Evolutionary conservation across 1,140 invertebrate genomes (phyloP), one percentile per base, ranked within the genome.

Genomic region (Plectrocnemia conspersa): DNA sequence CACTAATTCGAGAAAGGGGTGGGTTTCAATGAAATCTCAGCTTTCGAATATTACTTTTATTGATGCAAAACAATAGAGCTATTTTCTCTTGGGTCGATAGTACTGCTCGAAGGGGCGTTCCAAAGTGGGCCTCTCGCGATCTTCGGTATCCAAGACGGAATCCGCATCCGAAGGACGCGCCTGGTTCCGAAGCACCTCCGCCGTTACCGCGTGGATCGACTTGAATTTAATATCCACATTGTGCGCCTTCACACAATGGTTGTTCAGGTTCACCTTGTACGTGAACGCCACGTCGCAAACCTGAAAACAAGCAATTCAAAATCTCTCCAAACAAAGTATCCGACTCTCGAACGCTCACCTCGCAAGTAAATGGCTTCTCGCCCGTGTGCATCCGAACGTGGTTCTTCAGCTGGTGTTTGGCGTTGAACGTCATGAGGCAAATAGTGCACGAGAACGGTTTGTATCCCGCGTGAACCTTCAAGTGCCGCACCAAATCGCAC

Each of bases 311-410:
- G 47, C 42, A 41, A n/a, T 5, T 40, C 6, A 16, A 36, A 4
- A n/a, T n/a, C n/a, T n/a, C n/a, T n/a, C n/a, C n/a, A n/a, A n/a
- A n/a, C n/a, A n/a, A n/a, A n/a, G n/a, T n/a, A n/a, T n/a, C n/a
- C n/a, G n/a, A n/a, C n/a, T n/a, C n/a, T n/a, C n/a, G 6, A 38
- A 38, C 45, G 64, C 77, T 78, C 52, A 79, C 78, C 63, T 78
- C 73, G 61, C 81, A 83, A 5, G 74, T 69, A 47, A 80, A 81
- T 0, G 79, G 79, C 36, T 79, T 71, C 35, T 79, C 76, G 1
- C 79, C 78, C 1, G 79, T 80, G 54, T 83, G 81, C 50, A 79
- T 80, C 41, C 78, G 66, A 54, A 79, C 77, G 52, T 81, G 79
- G 62, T 79, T 79, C 56, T 70, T 69, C 54, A 75, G 59, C 70